These are phyloP conservation scores for Phalacrocorax pelagicus DNA, from an alignment of 2,113 vertebrate species.

Conservation along the genomic window DNA sequence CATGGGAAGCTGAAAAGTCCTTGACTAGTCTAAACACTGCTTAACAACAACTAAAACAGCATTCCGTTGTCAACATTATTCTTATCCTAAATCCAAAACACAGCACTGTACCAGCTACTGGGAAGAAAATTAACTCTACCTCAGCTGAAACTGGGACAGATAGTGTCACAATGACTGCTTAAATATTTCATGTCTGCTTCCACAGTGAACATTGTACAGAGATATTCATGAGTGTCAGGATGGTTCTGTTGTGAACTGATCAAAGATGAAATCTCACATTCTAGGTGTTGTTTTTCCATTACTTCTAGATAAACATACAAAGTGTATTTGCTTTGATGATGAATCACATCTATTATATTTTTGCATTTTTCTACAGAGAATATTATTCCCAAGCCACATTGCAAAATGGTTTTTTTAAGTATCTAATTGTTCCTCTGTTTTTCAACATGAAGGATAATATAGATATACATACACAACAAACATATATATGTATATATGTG, in stretches of 20 bases:
- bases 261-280: background rate
- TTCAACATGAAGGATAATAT: background rate
- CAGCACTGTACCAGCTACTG: too few species aligned
- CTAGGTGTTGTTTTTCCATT: background rate
- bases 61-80: too few species aligned
- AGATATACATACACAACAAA: background rate
- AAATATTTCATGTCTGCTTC: background rate
- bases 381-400: background rate
- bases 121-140: too few species aligned
- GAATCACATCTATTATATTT: background rate
- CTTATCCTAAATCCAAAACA: too few species aligned
- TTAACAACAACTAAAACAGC: too few species aligned
- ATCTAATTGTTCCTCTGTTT: background rate
- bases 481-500: background rate
- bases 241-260: background rate
- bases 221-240: background rate
- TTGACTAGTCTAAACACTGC: too few species aligned
- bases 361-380: background rate
- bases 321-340: background rate
- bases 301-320: background rate
- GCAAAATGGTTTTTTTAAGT: background rate
- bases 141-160: too few species aligned
- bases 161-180: background rate
- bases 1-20: too few species aligned
- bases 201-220: background rate